Evolutionary conservation across 2,888 invertebrate genomes (phyloP), one percentile per base, ranked within the genome.

Genomic region (Phaedon cochleariae): DNA sequence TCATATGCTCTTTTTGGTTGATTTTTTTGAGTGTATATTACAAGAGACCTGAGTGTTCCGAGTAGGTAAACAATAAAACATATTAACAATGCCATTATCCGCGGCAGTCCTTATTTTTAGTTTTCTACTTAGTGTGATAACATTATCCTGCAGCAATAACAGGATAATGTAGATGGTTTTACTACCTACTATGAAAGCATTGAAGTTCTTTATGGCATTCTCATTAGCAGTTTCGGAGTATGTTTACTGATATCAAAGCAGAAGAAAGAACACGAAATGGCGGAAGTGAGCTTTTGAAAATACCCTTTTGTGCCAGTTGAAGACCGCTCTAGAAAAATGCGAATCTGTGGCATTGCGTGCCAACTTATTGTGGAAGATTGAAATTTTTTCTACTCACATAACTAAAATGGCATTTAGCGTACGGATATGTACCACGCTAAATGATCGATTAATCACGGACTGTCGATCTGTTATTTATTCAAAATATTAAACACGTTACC

Each of bases 181-280:
- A 41, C 12, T 41, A 41, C 15, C 41, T 3, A 41, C 41, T 15
- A 41, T 41, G 12, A 41, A 6, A 15, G 41, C 41, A 15, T 41
- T n/a, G n/a, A 41, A 41, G 15, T n/a, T 41, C 15, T 41, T 41
- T 41, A 41, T 41, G 41, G 15, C 3, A n/a, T 41, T 41, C 41
- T 41, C 41, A 41, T 41, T 41, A 41, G 41, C 41, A 41, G 41
- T 41, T 41, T 41, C 41, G 41, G 41, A 41, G 41, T 41, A 41
- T 41, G 41, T 41, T 41, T 12, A 41, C 41, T 41, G 41, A 41
- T 15, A 15, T 41, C 41, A 41, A 41, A 41, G 6, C 41, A 41
- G 12, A 15, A 41, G 6, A 10, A 15, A 4, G 41, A 15, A 41
- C 41, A 41, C 15, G 41, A 41, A 41, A 41, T 41, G 15, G 41